Conservation (phyloP, 2,888 invertebrate genomes). For the Atrina japonica region DNA sequence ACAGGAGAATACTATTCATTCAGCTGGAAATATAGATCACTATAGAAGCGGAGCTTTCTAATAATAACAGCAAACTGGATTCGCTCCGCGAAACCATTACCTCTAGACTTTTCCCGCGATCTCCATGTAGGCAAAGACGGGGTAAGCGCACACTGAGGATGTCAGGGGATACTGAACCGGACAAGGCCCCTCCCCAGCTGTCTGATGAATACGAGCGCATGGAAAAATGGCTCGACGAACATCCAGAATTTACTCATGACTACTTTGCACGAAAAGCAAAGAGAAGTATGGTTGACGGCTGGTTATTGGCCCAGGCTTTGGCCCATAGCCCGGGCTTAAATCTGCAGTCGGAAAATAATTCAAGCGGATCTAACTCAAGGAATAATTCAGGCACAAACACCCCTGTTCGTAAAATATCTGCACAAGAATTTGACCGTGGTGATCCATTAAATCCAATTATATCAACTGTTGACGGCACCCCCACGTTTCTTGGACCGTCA, state of each 20-base stretch:
- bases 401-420: slow-evolving; percentile 95
- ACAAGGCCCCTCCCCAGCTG: slow-evolving; percentile 51
- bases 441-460: slow-evolving; percentile 95
- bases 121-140: slow-evolving; percentile 41
- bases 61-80: slow-evolving; percentile 57
- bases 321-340: slow-evolving; percentile 66
- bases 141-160: slow-evolving; percentile 46
- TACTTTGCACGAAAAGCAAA: slow-evolving; percentile 96
- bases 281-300: slow-evolving; percentile 94
- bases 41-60: slow-evolving; percentile 33
- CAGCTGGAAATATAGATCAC: slow-evolving; percentile 26
- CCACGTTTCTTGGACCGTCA: slow-evolving; percentile 88
- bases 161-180: slow-evolving; percentile 53
- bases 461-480: slow-evolving; percentile 93
- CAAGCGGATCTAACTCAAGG: slow-evolving; percentile 72
- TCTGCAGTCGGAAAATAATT: slow-evolving; percentile 61
- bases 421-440: slow-evolving; percentile 97
- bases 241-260: slow-evolving; percentile 96
- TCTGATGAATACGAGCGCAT: slow-evolving; percentile 82
- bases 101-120: slow-evolving; percentile 35
- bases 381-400: slow-evolving; percentile 91
- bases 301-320: slow-evolving; percentile 86
- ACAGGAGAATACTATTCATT: slow-evolving; percentile 22
- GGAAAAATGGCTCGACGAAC: slow-evolving; percentile 98
- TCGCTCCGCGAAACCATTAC: slow-evolving; percentile 49